Percentiles rank a stretch among this genome's conserved stretches.
Conservation (phyloP, 2,113 vertebrate species). For the Cephalopholis sonnerati region DNA sequence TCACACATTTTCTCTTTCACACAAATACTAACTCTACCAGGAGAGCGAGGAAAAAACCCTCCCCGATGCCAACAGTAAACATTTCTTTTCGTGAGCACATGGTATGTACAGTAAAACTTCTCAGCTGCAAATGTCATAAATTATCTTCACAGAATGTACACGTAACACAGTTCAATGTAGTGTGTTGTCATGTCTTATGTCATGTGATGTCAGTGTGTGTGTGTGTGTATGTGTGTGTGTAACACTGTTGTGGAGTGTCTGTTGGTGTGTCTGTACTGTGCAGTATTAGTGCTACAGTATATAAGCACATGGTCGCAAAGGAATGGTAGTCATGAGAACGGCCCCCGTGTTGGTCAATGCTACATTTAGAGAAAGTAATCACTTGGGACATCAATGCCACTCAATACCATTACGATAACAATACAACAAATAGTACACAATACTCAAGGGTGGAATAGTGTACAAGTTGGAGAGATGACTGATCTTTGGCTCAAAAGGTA, state of each 20-base stretch:
- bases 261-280: slow-evolving; percentile 50
- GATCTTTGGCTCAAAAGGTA: slow-evolving; percentile 82
- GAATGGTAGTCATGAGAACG: slow-evolving; percentile 57
- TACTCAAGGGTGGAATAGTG: slow-evolving; percentile 68
- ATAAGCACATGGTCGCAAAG: slow-evolving; percentile 66
- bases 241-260: slow-evolving; percentile 30
- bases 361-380: slow-evolving; percentile 79
- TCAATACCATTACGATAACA: slow-evolving; percentile 69
- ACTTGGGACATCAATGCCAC: slow-evolving; percentile 70
- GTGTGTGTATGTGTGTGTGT: slow-evolving; percentile 24
- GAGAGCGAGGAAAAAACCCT: slow-evolving; percentile 27
- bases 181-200: slow-evolving; percentile 35
- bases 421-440: slow-evolving; percentile 70
- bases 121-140: slow-evolving; percentile 82
- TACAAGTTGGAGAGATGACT: slow-evolving; percentile 69
- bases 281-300: slow-evolving; percentile 70
- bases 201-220: slow-evolving; percentile 24
- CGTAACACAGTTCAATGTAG: slow-evolving; percentile 54
- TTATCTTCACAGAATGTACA: slow-evolving; percentile 84
- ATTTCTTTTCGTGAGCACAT: slow-evolving; percentile 68
- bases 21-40: slow-evolving; percentile 40
- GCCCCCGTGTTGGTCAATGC: slow-evolving; percentile 71
- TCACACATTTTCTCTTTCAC: slow-evolving; percentile 61
- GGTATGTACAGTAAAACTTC: slow-evolving; percentile 78
- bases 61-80: slow-evolving; percentile 69